Base-by-base conservation (phyloP, 2,113 vertebrate genomes). In the Bubo bubo region DNA sequence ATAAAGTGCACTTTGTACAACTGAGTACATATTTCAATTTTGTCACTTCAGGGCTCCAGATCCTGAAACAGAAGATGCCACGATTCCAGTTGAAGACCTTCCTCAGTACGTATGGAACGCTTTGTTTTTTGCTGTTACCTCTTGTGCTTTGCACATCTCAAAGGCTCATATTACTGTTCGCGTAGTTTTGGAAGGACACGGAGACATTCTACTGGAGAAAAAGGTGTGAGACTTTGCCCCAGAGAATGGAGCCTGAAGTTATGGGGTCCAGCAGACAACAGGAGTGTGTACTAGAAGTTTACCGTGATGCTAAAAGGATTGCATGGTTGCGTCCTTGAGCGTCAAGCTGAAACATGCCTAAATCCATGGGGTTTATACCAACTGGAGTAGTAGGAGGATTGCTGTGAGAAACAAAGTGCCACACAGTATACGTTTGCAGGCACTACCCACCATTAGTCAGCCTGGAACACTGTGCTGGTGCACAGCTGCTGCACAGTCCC, bases 1-100 rank as follows among this genome's bases (percentile, higher is more conserved):
- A 74, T 62, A 6, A 75, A 86, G 26, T 45, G 30, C 3, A 3
- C 20, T 73, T 83, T 73, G 15, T 35, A 55, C 6, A 6, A 26
- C 0, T 85, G 45, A 67, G 24, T 12, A 41, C 7, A 10, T 85
- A 17, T 74, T 81, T 62, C 66, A 32, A 34, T 90, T 71, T 90
- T 73, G 72, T 96, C 55, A 93, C 52, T 96, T 52, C 92, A 99
- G 99, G 72, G 98, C 99, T 89, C 99, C 99, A 64, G 98, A 98
- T 74, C 98, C 98, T 37, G 96, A 98, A 73, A 96, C 97, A 50
- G 76, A 97, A 70, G 99, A 99, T 27, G 98, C 98, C 2, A 34
- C 90, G 10, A 99, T 99, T 96, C 99, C 99, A 72, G 98, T 99
- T 73, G 99, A 99, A 92, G 88, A 99, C 49, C 98, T 99, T 85